phyloP scores from a whole-genome alignment of 2,888 invertebrate species.

The Archips crataeganus region DNA sequence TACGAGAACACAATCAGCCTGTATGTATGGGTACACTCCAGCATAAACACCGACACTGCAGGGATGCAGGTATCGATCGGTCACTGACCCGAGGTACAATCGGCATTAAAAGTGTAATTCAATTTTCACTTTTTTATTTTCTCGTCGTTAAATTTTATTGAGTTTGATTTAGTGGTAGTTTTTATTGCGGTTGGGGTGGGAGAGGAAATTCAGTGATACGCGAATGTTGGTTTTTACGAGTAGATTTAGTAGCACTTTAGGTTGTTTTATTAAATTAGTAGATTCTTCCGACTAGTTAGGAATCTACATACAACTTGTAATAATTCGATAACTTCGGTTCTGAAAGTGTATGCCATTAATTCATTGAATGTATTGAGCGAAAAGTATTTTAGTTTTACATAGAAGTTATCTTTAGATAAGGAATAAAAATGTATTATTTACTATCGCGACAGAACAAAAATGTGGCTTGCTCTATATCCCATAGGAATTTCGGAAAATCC shows the following conservation, averaged over 20 bases:
- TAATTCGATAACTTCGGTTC: background rate
- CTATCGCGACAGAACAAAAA: too few species aligned
- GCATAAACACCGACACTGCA: slow-evolving; percentile 13
- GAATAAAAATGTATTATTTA: too few species aligned
- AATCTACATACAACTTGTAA: too few species aligned
- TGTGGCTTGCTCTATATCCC: too few species aligned
- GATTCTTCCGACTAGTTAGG: background rate
- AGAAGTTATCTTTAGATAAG: too few species aligned
- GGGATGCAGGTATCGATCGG: slow-evolving; percentile 26
- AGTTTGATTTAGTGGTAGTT: slow-evolving; percentile 34
- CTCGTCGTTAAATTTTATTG: slow-evolving; percentile 33
- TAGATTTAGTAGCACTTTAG: background rate
- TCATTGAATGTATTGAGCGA: too few species aligned
- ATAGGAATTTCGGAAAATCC: too few species aligned
- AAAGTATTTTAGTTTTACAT: too few species aligned
- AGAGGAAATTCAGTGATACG: slow-evolving; percentile 16
- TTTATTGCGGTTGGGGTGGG: slow-evolving; percentile 12
- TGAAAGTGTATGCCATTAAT: background rate
- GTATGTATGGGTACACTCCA: background rate
- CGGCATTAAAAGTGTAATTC: slow-evolving; percentile 29
- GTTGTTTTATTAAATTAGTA: background rate
- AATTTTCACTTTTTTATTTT: slow-evolving; percentile 31
- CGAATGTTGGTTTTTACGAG: slow-evolving; percentile 2
- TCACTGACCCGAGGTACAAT: slow-evolving; percentile 32
- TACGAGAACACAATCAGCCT: background rate